Evolutionary conservation across 2,797 vertebrate species (phyloP), one percentile per base, ranked within the genome.

Genomic region (Eulemur coronatus): DNA sequence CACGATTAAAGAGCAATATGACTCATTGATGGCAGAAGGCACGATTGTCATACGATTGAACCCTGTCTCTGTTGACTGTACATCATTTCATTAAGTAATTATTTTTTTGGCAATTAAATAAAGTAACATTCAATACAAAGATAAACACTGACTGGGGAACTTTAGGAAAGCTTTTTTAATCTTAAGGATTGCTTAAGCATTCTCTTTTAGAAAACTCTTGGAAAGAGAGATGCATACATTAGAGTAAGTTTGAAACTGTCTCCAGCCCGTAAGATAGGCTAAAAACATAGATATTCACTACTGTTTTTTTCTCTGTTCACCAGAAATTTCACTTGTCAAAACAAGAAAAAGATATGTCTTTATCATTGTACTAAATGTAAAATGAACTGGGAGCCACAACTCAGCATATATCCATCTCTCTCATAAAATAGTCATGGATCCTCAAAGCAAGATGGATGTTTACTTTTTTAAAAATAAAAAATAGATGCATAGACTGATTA

Each of bases 251-350:
- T 88, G 82, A 97, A 97, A 79, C 82, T 86, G 33, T 69, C 88
- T 96, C 67, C 48, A 96, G 89, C 84, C 91, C 88, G 79, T 46
- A 69, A 30, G 55, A 95, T 59, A 95, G 67, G 69, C 75, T 96
- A 72, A 94, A 97, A 84, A 75, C 92, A 82, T 52, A 82, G 91
- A 85, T 30, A 26, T 52, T 95, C 52, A 69, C 57, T 82, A 63
- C 82, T 46, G 30, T 81, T 96, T 95, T 95, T 94, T 81, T 59
- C 86, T 96, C 79, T 95, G 86, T 63, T 93, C 86, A 84, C 82
- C n/a, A 90, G 82, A 92, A 96, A 95, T 95, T 95, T 89, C 33
- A 73, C 89, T 97, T 97, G 97, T 97, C 94, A 90, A 93, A 95
- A 96, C 86, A 96, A 88, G 69, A 89, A 78, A 82, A 55, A 84